Conservation (phyloP, 2,797 vertebrate genomes). For the Chrysocyon brachyurus region DNA sequence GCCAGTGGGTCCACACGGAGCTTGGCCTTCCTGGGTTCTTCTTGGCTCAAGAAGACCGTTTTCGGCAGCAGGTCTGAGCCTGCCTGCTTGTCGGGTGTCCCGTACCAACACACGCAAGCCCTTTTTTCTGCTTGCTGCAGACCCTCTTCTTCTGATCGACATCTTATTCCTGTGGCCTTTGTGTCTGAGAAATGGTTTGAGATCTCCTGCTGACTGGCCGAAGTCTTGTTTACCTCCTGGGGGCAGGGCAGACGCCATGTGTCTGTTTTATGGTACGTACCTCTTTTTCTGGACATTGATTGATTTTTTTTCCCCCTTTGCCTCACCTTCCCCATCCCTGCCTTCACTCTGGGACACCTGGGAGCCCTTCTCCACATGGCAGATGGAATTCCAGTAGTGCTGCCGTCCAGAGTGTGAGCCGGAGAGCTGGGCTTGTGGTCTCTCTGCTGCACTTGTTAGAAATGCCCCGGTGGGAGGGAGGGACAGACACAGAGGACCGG, state of each 20-base stretch:
- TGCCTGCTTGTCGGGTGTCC: conserved; percentile 67
- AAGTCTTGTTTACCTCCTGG: conserved; percentile 93
- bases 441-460: not conserved
- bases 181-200: conserved; percentile 99
- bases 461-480: fast-evolving
- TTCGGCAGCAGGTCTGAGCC: conserved; percentile 59
- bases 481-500: fast-evolving
- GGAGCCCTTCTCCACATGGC: not conserved
- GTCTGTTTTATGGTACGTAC: conserved; percentile 95
- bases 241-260: conserved; percentile 93
- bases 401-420: fast-evolving
- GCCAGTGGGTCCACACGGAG: not conserved
- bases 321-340: fast-evolving
- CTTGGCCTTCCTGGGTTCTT: not conserved
- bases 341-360: not conserved
- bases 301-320: not conserved
- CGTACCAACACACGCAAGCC: conserved; percentile 75
- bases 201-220: conserved; percentile 99
- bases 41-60: not conserved
- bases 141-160: conserved; percentile 97
- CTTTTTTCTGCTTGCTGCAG: conserved; percentile 90
- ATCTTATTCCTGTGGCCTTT: conserved; percentile 99
- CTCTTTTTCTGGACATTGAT: not conserved
- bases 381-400: fast-evolving
- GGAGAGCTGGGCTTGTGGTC: not conserved